Conservation (phyloP, 2,888 invertebrate species). For the Cantharis rustica region DNA sequence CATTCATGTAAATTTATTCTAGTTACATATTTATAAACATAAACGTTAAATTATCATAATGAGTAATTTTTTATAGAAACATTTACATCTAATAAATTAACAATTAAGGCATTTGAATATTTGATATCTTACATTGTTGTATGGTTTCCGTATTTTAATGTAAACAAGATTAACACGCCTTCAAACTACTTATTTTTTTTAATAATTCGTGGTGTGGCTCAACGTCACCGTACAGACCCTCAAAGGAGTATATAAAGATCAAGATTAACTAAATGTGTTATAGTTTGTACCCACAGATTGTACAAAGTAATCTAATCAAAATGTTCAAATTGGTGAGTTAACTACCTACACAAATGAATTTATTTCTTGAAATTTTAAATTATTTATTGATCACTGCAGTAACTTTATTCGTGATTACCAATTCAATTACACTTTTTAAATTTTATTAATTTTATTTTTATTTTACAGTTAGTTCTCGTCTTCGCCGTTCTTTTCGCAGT, state of each 20-base stretch:
- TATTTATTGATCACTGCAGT: neutral
- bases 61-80: neutral
- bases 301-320: conserved; percentile 5
- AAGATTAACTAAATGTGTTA: neutral
- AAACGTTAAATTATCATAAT: neutral
- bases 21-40: neutral
- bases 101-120: neutral
- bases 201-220: neutral
- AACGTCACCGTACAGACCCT: neutral
- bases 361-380: neutral
- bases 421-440: no score
- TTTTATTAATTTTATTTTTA: neutral
- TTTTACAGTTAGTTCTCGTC: conserved; percentile 29
- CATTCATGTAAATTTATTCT: neutral
- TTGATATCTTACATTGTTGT: neutral
- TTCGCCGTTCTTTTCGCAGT: conserved; percentile 27
- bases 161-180: neutral
- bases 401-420: no score
- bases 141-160: neutral
- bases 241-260: neutral
- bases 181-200: neutral
- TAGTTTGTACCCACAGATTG: conserved; percentile 5
- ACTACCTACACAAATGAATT: neutral
- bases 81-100: neutral
- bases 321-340: conserved; percentile 18